Base-by-base conservation (phyloP, 2,797 vertebrate genomes). In the Pachyuromys duprasi region DNA sequence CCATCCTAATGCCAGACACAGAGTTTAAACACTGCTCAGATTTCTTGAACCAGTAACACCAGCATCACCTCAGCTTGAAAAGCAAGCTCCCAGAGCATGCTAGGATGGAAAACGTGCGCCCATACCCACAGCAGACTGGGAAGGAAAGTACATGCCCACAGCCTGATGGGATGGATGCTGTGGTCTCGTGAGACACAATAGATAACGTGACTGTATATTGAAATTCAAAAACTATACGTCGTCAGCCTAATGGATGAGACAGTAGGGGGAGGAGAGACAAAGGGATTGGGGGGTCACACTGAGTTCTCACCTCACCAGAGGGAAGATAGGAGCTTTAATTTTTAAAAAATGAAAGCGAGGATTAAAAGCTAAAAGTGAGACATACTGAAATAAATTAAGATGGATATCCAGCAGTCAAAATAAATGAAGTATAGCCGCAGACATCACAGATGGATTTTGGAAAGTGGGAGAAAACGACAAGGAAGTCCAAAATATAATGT, bases 321-420 rank as follows among this genome's bases (percentile, higher is more conserved):
- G 53, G 55, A 24, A 76, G 49, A 92, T 1, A 86, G n/a, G 86
- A 42, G 88, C 2, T 84, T 53, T 18, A 2, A 20, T 72, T 82
- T 2, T 76, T 26, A 22, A 49, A 42, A 42, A 75, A 94, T 49
- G 53, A 86, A 95, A 94, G 49, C 26, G 81, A 84, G 22, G 28
- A 84, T 33, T 87, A 76, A 78, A 93, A 62, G 12, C 78, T 42
- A 24, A 86, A 91, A 87, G 28, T 60, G 49, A 80, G 20, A 42
- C 45, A 88, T 11, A 22, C 26, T n/a, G 26, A 88, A 92, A 81
- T 88, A 82, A 86, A 92, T 89, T 86, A 60, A 86, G 92, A 86
- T 74, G 8, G 42, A 90, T 92, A 78, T 74, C 67, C 31, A 74
- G 63, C 22, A 86, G 24, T 84, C 67, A 80, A 74, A 90, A 88